Conservation (phyloP, 2,113 vertebrate species). For the Amazona guildingii region DNA sequence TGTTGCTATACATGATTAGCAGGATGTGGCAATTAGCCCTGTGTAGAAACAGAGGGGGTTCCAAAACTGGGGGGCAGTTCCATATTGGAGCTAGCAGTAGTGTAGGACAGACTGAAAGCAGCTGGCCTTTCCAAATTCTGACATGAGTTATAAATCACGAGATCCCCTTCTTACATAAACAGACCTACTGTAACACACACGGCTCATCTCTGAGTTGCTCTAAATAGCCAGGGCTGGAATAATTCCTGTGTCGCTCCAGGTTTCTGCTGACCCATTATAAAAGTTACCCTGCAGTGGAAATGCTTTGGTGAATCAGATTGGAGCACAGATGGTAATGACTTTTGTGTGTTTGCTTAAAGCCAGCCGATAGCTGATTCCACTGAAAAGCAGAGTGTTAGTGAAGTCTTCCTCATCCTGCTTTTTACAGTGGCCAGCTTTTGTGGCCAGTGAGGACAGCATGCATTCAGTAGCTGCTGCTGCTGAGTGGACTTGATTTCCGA, state of each 20-base stretch:
- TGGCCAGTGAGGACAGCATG: not conserved
- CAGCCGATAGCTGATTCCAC: not conserved
- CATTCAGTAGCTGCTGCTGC: not conserved
- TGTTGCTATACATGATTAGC: not conserved
- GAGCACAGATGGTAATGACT: not conserved
- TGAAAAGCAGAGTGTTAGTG: not conserved
- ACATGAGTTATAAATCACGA: not conserved
- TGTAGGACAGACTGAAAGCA: not conserved
- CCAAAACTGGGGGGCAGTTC: not conserved
- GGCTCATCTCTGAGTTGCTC: not conserved
- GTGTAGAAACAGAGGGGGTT: not conserved
- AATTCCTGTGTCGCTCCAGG: not conserved
- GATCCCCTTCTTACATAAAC: not conserved
- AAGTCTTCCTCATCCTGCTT: not conserved
- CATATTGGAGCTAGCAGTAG: not conserved
- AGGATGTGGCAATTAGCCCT: not conserved
- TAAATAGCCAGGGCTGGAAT: slow-evolving; percentile 20
- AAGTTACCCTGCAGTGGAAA: slow-evolving; percentile 6
- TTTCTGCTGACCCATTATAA: slow-evolving; percentile 7
- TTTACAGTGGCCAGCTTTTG: not conserved
- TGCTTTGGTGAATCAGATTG: not conserved
- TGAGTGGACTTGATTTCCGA: not conserved
- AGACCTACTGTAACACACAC: slow-evolving; percentile 11
- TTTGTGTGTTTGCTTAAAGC: not conserved
- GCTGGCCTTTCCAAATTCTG: not conserved